These are phyloP conservation scores for Oligia strigilis DNA, from an alignment of 2,888 invertebrate genomes.

Conservation along the genomic window DNA sequence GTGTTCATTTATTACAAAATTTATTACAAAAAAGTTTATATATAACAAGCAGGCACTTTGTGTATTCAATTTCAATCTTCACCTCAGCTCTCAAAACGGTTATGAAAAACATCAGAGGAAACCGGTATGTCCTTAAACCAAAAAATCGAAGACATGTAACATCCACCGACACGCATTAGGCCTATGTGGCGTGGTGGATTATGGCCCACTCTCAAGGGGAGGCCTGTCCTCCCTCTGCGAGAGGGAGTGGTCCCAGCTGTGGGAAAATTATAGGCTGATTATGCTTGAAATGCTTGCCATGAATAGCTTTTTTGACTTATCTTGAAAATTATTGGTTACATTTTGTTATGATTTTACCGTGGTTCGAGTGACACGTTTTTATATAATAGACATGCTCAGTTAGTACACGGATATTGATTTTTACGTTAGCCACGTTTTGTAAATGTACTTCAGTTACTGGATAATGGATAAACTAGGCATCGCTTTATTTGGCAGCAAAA, in stretches of 20 bases:
- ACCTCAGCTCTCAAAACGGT: neutral
- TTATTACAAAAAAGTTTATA: neutral
- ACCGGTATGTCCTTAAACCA: neutral
- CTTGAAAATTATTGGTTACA: neutral
- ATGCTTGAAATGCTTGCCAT: too few species aligned
- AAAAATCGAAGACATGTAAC: neutral
- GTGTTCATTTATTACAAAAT: too few species aligned
- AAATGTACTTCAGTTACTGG: neutral
- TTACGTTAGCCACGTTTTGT: neutral
- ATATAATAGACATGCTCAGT: neutral
- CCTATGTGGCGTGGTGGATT: neutral
- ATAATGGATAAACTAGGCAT: constrained; percentile 10
- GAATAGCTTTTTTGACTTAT: constrained; percentile 19
- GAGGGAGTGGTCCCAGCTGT: neutral
- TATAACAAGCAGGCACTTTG: neutral
- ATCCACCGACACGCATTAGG: neutral
- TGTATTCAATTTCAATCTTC: neutral
- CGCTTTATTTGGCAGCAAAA: neutral
- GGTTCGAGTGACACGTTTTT: neutral
- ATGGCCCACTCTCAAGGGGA: neutral
- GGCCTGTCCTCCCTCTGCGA: neutral
- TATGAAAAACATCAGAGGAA: neutral
- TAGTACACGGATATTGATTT: neutral
- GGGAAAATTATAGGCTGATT: neutral
- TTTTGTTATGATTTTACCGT: neutral